Percentiles rank a stretch among this genome's conserved stretches.
phyloP scores from a whole-genome alignment of 2,888 invertebrate genomes.

The Drosophila nigritarsus region DNA sequence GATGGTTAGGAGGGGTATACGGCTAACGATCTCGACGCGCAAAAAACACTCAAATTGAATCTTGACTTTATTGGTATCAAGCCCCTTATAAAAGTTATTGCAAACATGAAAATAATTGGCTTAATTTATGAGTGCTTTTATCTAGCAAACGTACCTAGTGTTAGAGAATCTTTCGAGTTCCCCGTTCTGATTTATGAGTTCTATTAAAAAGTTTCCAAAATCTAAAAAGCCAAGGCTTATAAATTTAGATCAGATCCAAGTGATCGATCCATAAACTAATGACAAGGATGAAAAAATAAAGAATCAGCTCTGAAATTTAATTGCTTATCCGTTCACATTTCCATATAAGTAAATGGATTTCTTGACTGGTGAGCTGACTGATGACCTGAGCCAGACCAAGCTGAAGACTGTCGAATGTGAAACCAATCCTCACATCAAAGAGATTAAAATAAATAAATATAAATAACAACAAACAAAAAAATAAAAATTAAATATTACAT shows the following conservation, averaged over 20 bases:
- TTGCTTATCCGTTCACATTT: background rate
- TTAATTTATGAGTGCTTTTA: slow-evolving; percentile 57
- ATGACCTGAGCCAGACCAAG: background rate
- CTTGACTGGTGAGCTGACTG: background rate
- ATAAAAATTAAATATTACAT: background rate
- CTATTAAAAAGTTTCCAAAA: slow-evolving; percentile 14
- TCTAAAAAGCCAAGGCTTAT: background rate
- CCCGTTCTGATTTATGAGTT: slow-evolving; percentile 29
- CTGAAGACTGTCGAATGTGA: background rate
- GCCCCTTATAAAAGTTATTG: slow-evolving; percentile 57
- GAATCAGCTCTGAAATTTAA: background rate
- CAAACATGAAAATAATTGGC: slow-evolving; percentile 72
- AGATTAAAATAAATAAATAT: no score
- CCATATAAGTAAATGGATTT: background rate
- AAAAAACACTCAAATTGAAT: slow-evolving; percentile 70
- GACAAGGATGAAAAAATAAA: background rate
- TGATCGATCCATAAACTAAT: background rate
- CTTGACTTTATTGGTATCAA: slow-evolving; percentile 71
- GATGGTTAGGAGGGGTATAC: slow-evolving; percentile 16
- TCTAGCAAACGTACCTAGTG: slow-evolving; percentile 41
- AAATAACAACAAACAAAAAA: background rate
- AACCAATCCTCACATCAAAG: background rate
- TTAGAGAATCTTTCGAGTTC: background rate
- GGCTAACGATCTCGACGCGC: slow-evolving; percentile 18
- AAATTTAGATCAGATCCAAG: background rate